Evolutionary conservation across 1,140 invertebrate genomes (phyloP), one percentile per base, ranked within the genome.

Genomic region (Spodoptera litura): DNA sequence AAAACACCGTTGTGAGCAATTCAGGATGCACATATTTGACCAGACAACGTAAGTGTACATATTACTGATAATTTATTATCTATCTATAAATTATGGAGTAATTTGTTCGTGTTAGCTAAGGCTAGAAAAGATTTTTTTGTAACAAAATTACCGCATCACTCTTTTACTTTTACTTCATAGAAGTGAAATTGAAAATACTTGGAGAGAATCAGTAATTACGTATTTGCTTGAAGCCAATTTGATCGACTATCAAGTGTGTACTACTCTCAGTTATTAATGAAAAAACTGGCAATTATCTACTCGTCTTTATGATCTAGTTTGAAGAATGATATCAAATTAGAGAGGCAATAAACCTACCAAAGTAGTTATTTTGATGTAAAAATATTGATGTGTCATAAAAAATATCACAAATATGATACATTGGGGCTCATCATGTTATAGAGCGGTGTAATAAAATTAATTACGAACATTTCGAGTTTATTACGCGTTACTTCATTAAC

Each of bases 351-450:
- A 75, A 75, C 68, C 52, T 15, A 71, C 51, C 55, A 55, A 55
- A 71, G 68, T 71, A 71, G 51, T 71, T 71, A 66, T 77, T 66
- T 66, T 56, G 61, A 77, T 77, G 51, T 76, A 77, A 77, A 75
- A 77, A 66, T 77, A 66, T 66, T 77, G 44, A 66, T 53, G 44
- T 31, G 31, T 56, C 51, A 66, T 77, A 77, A 77, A 72, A 58
- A 25, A 53, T 52, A 77, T 64, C 61, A 62, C 62, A 56, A 64
- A 77, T 52, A 66, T 66, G 51, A 44, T 64, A 77, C 20, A 62
- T 73, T 58, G 9, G 52, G 56, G 38, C 35, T 73, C 35, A 73
- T 73, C 52, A 73, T 10, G 27, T 44, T 73, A 59, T 73, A 73
- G 35, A 53, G 35, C 58, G 58, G 53, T 8, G 31, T 49, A 64